Evolutionary conservation across 2,113 vertebrate genomes (phyloP), one percentile per base, ranked within the genome.

Genomic region (Equus quagga): DNA sequence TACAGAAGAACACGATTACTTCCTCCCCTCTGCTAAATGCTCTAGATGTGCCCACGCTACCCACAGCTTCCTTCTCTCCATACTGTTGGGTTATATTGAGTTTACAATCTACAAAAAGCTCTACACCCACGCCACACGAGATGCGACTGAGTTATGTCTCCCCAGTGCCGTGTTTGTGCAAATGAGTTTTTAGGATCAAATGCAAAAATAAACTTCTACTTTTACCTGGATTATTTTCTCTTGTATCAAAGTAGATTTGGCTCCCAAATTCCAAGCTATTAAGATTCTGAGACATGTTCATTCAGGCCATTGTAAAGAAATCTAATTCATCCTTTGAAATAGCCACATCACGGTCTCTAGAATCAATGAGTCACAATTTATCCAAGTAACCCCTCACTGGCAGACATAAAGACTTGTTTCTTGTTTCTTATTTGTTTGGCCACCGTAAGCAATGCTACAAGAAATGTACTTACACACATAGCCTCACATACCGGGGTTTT

Each of bases 221-320:
- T 85, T 54, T 94, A 51, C 26, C 58, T 67, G 0, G 28, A 56
- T 62, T 44, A 19, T 26, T 92, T 82, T 44, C 49, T 62, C 26
- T 69, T 89, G n/a, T 23, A 13, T 90, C 19, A 8, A 81, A 86
- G 46, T 28, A 86, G 36, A 85, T 31, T 44, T 87, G 36, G 51
- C 4, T 72, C 31, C 81, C 56, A 33, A 56, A 81, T 78, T 44
- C 67, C 75, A 87, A 87, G 21, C 19, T 72, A 67, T 56, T 75
- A 91, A 87, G 21, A 79, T 72, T 86, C 28, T 60, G 73, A 93
- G 36, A 72, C 46, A 82, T 33, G 88, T 96, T 67, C 26, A 58
- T 62, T 81, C 49, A 75, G 19, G 15, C 80, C 7, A 58, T 54
- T 73, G 31, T 36, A 95, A 12, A 84, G 60, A 94, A 95, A 92